phyloP scores from a whole-genome alignment of 1,140 invertebrate species.

The Euura lappo region DNA sequence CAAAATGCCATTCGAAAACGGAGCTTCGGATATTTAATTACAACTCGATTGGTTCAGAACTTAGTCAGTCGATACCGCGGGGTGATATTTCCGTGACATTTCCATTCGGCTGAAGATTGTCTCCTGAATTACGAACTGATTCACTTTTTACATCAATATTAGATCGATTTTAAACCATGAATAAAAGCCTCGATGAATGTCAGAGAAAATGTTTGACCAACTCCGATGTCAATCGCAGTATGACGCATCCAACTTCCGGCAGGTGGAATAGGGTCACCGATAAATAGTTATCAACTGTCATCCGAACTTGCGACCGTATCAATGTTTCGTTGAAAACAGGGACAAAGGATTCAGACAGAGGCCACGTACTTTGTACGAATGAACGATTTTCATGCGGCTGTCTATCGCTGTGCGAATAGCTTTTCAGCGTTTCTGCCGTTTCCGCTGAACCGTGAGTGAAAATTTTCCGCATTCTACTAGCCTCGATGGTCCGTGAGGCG shows the following conservation, averaged over 20 bases:
- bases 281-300: slow-evolving; percentile 6
- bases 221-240: background rate
- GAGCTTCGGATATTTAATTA: background rate
- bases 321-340: background rate
- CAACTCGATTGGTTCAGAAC: background rate
- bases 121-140: no score
- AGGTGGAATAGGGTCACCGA: background rate
- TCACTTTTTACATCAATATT: no score
- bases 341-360: background rate
- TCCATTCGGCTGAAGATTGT: background rate
- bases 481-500: no score
- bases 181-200: no score
- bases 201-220: no score
- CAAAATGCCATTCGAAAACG: background rate
- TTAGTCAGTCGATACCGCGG: background rate
- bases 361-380: background rate
- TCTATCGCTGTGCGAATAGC: no score
- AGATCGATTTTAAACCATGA: no score
- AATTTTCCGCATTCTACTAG: no score
- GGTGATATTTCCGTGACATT: background rate
- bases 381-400: background rate
- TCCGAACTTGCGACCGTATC: background rate
- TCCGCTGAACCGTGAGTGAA: no score
- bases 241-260: background rate
- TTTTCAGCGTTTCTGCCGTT: no score